Base-by-base conservation (phyloP, 1,140 invertebrate genomes). In the Sycophaga agraensis region DNA sequence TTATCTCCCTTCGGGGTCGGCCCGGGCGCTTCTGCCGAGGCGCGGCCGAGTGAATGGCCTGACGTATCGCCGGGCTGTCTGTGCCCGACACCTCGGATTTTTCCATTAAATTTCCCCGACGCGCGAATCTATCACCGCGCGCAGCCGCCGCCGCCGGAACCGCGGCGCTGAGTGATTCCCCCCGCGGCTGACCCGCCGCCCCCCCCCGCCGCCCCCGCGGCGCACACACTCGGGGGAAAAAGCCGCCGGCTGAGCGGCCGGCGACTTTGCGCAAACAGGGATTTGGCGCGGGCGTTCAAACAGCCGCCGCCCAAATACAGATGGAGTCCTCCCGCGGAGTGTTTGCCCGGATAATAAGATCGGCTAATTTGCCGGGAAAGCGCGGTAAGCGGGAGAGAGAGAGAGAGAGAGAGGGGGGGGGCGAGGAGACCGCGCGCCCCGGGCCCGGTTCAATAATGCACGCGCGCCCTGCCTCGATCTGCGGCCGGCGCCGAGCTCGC, bases 31-130 rank as follows among this genome's bases (percentile, higher is more conserved):
- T n/a, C n/a, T n/a, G n/a, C n/a, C n/a, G n/a, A n/a, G n/a, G n/a
- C n/a, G n/a, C n/a, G n/a, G n/a, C n/a, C 66, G 58, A 65, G 68
- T 71, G 73, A 77, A 79, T 77, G 74, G 75, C 63, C 72, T 78
- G 76, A 80, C 76, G 75, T 80, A 79, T 79, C 72, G 73, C 67
- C 67, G 70, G 66, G 73, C 73, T 73, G 75, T 73, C 78, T 79
- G 78, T 70, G 65, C 70, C 68, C 78, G 78, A 80, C 77, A 78
- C 75, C 71, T 70, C 67, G 75, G 77, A 79, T 76, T 80, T 69
- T 80, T 79, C 78, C 76, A 80, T 80, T 80, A 80, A 79, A 78
- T 78, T 78, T 79, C 73, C 72, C 64, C 72, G 71, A 78, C 75
- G 73, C 67, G 72, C 69, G 64, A 79, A 80, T 80, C 76, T 78